Percentiles rank a stretch among this genome's conserved stretches.
phyloP scores from a whole-genome alignment of 2,888 invertebrate species.

The Apamea monoglypha region DNA sequence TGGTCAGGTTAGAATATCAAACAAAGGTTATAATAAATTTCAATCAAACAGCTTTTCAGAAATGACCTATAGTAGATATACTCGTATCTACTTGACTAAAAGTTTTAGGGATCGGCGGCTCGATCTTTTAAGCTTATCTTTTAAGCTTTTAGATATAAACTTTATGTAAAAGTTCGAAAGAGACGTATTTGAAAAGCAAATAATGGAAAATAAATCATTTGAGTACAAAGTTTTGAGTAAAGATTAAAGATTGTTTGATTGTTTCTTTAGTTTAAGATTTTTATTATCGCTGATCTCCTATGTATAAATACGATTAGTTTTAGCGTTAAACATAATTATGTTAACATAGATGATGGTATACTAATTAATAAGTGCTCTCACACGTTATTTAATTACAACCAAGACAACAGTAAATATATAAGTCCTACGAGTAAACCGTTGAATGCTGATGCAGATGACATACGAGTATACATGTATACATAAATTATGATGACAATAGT shows the following conservation, averaged over 20 bases:
- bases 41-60: slow-evolving; percentile 36
- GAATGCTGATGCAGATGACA: neutral
- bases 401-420: neutral
- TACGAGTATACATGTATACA: too few relatives aligned
- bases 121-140: slow-evolving; percentile 39
- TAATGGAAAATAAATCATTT: slow-evolving; percentile 52
- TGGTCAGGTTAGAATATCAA: slow-evolving; percentile 31
- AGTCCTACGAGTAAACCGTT: neutral
- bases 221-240: slow-evolving; percentile 43
- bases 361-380: neutral
- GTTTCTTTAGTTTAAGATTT: slow-evolving; percentile 15
- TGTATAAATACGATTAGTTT: slow-evolving; percentile 34
- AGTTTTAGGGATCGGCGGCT: slow-evolving; percentile 39
- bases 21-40: slow-evolving; percentile 47
- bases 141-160: slow-evolving; percentile 54
- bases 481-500: neutral
- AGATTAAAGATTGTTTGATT: slow-evolving; percentile 9
- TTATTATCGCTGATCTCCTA: slow-evolving; percentile 27
- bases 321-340: neutral
- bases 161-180: slow-evolving; percentile 39
- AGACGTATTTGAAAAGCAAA: slow-evolving; percentile 42
- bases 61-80: slow-evolving; percentile 47
- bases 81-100: slow-evolving; percentile 42
- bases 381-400: neutral
- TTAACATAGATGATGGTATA: slow-evolving; percentile 9